A percentile compares a stretch with the other conserved stretches of the same genome.
Evolutionary conservation across 2,113 vertebrate species (phyloP).

Genomic region (Pteropus alecto): DNA sequence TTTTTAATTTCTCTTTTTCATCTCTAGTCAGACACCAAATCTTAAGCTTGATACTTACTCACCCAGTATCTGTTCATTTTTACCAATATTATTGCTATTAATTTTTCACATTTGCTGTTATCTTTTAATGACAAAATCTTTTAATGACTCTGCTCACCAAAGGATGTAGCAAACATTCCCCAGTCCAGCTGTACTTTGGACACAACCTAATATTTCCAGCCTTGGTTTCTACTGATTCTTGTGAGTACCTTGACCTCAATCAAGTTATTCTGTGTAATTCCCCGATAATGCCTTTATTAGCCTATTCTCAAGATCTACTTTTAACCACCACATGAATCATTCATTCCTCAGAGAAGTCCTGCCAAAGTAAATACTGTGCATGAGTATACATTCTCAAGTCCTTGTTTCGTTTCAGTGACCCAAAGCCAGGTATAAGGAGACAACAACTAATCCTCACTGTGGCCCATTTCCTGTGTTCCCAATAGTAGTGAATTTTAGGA

Average conservation of each 20-base stretch:
- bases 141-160: neutral
- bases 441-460: neutral
- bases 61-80: neutral
- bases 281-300: neutral
- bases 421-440: neutral
- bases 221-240: neutral
- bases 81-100: neutral
- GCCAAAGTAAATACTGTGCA: neutral
- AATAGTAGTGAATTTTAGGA: neutral
- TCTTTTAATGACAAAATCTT: neutral
- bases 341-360: neutral
- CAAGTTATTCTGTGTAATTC: neutral
- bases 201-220: neutral
- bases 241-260: neutral
- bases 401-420: neutral
- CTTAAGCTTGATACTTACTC: neutral
- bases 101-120: neutral
- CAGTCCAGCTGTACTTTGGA: neutral
- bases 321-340: neutral
- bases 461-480: neutral
- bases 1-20: neutral
- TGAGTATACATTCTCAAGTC: neutral
- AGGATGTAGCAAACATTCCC: neutral
- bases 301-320: neutral
- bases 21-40: neutral